Base-by-base conservation (phyloP, 2,888 invertebrate genomes). In the Frankliniella intonsa region DNA sequence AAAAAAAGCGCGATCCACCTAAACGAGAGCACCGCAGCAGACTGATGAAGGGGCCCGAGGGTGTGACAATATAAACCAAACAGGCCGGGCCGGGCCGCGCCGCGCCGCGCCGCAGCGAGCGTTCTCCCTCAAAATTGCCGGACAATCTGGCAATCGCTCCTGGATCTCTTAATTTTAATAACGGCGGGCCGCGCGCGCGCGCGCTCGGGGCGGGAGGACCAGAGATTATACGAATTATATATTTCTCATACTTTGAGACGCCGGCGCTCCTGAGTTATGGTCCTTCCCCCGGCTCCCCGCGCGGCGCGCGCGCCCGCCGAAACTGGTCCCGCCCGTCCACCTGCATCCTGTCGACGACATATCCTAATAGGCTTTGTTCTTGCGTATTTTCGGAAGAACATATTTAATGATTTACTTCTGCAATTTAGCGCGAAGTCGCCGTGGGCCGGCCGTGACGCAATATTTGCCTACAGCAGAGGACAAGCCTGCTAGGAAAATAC, bases 161-260 rank as follows among this genome's bases (percentile, higher is more conserved):
- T 22, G 22, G 69, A 76, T 76, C 69, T 76, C 69, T 76, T 76
- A 76, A 76, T 76, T 76, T 76, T 76, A 76, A 76, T 76, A 76
- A 76, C 69, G 69, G 69, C 25, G 22, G 62, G 38, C 38, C 38
- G n/a, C 38, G 38, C 3, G 2, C 38, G 38, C 38, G 38, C 38
- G 38, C 38, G 38, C 3, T 5, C 38, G 38, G 3, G 38, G 38
- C 3, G 25, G 69, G 69, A 76, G 22, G 25, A 25, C 25, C 25
- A 12, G 22, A 76, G 69, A 76, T 76, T 76, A 76, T 25, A 25
- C 69, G 69, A 76, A 76, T 76, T 25, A 76, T 22, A 12, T 38
- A 22, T 69, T 76, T 25, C 10, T 22, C 25, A 76, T 76, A 76
- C 69, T 76, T 25, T 76, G 69, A 9, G 25, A 62, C 62, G 69